Conservation (phyloP, 2,888 invertebrate genomes). For the Byasa hedistus region DNA sequence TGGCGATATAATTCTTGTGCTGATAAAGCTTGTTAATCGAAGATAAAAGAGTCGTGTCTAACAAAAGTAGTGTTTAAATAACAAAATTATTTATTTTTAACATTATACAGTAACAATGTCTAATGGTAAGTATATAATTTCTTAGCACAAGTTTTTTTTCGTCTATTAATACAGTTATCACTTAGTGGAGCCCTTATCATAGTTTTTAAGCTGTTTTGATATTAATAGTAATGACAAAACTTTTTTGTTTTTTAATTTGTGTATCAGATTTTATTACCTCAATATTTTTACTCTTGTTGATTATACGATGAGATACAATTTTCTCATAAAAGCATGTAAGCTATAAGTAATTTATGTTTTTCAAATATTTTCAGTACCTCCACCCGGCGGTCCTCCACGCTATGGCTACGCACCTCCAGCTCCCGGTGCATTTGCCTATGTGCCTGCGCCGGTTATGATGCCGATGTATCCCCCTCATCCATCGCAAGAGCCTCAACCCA, state of each 20-base stretch:
- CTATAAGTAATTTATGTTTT: too few relatives aligned
- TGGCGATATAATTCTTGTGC: slow-evolving; percentile 32
- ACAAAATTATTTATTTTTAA: not conserved
- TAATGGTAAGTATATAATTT: slow-evolving; percentile 35
- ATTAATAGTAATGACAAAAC: too few relatives aligned
- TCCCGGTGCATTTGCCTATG: slow-evolving; percentile 49
- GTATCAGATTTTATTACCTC: too few relatives aligned
- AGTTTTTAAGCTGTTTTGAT: too few relatives aligned
- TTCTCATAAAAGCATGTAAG: too few relatives aligned
- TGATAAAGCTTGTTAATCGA: slow-evolving; percentile 33
- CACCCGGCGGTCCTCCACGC: slow-evolving; percentile 45
- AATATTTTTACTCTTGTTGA: too few relatives aligned
- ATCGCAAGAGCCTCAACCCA: slow-evolving; percentile 33
- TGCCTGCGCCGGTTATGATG: slow-evolving; percentile 66
- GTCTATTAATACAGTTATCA: too few relatives aligned
- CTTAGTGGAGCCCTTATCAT: too few relatives aligned
- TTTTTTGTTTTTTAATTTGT: too few relatives aligned
- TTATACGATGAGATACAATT: too few relatives aligned
- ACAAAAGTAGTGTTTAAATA: not conserved
- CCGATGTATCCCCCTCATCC: slow-evolving; percentile 56
- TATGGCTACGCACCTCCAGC: slow-evolving; percentile 43
- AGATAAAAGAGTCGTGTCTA: slow-evolving; percentile 27
- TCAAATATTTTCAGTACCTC: slow-evolving; percentile 46
- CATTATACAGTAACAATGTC: slow-evolving; percentile 31
- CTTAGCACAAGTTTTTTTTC: too few relatives aligned